Evolutionary conservation across 2,797 vertebrate species (phyloP), one percentile per base, ranked within the genome.

Genomic region (Myotis pilosus): DNA sequence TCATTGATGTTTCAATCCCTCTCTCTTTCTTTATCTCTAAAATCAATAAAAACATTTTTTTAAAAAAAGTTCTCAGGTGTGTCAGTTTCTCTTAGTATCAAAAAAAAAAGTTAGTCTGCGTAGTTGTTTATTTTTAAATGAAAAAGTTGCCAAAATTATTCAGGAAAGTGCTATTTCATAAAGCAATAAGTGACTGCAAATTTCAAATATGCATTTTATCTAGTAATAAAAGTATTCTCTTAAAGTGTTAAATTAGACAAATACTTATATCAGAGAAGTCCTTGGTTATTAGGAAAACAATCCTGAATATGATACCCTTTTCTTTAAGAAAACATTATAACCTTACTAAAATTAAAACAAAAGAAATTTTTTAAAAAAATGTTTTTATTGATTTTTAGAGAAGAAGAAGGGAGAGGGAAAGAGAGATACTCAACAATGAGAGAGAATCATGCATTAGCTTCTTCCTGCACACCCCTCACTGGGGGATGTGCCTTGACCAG

Each of bases 291-390:
- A 85, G 75, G 19, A 76, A 93, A 86, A 60, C 69, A 88, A 30
- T 79, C 15, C 41, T 85, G n/a, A 90, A 91, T 87, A 60, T 38
- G 17, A 20, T 86, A 16, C 11, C 33, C 44, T 89, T 95, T 95
- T 87, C 33, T 93, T 91, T 93, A 87, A 94, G 62, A 94, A 91
- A 89, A 87, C 33, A 81, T 87, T 92, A n/a, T 85, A 25, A 90
- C 64, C 64, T 93, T 92, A 83, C 17, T 86, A 66, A 95, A 95
- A 81, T 75, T 53, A 92, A 95, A 44, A 87, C 64, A 84, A 66
- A 87, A 82, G 16, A 87, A 53, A 87, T 28, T 62, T 60, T 30
- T 30, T 6, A 0, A 17, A 22, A 17, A 22, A 60, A 62, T 30
- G 60, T 62, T 13, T 62, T 62, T 62, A 62, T 62, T 62, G 12